Base-by-base conservation (phyloP, 2,113 vertebrate genomes). In the Sterrhoptilus dennistouni region DNA sequence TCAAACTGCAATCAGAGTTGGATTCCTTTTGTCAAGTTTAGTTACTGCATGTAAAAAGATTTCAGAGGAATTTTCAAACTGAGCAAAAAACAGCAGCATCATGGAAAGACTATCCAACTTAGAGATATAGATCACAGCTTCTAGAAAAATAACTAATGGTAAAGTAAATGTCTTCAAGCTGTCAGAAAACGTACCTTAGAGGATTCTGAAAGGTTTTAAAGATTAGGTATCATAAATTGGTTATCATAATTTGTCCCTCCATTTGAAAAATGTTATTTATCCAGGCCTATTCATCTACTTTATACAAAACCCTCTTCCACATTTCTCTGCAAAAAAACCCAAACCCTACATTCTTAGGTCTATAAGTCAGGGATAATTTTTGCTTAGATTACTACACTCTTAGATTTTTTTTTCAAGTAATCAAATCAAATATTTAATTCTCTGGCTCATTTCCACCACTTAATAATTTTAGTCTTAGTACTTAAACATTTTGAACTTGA, bases 151-250 rank as follows among this genome's bases (percentile, higher is more conserved):
- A 90, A 83, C 22, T 90, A 93, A 87, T 40, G 19, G n/a, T 35
- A 82, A 83, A 91, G 21, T 47, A 87, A 94, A 72, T 1, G 2
- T 63, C 49, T 93, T 95, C 89, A 88, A 92, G 14, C 61, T 96
- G 70, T 87, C 70, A 72, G 16, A 89, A 94, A 95, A 95, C 60
- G 54, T 77, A 66, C 82, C 89, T 53, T 59, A 24, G 44, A 82
- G 66, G 60, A 90, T 95, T 92, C 66, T 63, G 47, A 83, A 93
- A 91, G 72, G 52, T 95, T 97, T 96, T 92, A 82, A 93, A 97
- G 28, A 96, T 80, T 78, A 94, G 2, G 10, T 68, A 65, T 82
- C n/a, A 12, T 77, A 75, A 96, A 25, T 87, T 85, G 57, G 19
- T 42, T 75, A 78, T 52, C 12, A 52, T 75, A 81, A 88, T 81